A percentile compares a stretch with the other conserved stretches of the same genome.
phyloP scores from a whole-genome alignment of 2,888 invertebrate genomes.

The Drosophila atroscutellata region DNA sequence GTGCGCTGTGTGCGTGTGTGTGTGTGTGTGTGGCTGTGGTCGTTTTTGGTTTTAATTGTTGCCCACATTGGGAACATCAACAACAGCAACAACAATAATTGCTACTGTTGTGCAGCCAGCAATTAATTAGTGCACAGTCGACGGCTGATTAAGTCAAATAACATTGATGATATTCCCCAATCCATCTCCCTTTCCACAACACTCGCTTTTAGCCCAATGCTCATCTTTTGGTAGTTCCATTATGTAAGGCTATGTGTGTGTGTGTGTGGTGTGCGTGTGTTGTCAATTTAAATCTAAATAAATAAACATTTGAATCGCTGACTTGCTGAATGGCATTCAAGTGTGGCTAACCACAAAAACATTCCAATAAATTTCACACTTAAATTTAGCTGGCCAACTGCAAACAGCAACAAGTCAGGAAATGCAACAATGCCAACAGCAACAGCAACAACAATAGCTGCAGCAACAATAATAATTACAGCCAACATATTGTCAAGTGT shows the following conservation, averaged over 20 bases:
- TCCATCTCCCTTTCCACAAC: neutral
- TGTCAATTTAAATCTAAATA: conserved; percentile 51
- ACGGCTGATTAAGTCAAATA: conserved; percentile 68
- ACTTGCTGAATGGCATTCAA: conserved; percentile 17
- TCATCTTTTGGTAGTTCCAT: conserved; percentile 8
- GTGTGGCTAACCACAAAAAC: conserved; percentile 49
- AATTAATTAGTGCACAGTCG: conserved; percentile 68
- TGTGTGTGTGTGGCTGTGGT: conserved; percentile 22
- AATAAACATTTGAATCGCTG: conserved; percentile 49
- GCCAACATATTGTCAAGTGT: neutral
- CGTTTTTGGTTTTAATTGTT: conserved; percentile 52
- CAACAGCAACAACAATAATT: conserved; percentile 17
- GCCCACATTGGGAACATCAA: conserved; percentile 38
- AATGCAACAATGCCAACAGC: neutral
- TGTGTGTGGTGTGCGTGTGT: neutral
- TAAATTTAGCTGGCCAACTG: conserved; percentile 4
- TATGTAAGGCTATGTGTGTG: neutral
- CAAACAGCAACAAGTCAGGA: conserved; percentile 2
- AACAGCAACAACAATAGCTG: conserved; percentile 8
- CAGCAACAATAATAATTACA: neutral
- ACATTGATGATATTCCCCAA: conserved; percentile 40
- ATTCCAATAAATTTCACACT: conserved; percentile 31
- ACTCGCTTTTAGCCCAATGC: neutral
- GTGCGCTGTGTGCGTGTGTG: conserved; percentile 13
- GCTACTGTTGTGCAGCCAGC: conserved; percentile 37